These are phyloP conservation scores for Phrynosoma blainvillii DNA, from an alignment of 2,113 vertebrate species.

Conservation along the genomic window DNA sequence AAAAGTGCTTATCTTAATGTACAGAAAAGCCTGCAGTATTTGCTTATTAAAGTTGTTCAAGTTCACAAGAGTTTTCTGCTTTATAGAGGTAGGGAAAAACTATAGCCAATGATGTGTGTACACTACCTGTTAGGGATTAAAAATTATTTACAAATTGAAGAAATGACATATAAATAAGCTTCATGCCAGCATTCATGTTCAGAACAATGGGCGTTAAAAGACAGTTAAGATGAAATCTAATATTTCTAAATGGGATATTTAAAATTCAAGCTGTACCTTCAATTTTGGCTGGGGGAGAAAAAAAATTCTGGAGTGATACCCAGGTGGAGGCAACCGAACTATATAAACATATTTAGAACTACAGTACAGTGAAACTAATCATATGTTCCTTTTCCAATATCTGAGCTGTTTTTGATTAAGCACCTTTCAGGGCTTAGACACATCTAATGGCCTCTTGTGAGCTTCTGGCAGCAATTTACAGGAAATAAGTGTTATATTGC, in stretches of 20 bases:
- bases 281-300: not conserved
- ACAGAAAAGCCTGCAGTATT: no score
- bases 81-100: no score
- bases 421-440: slow-evolving; percentile 37
- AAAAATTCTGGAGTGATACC: not conserved
- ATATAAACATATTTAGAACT: not conserved
- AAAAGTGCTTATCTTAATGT: no score
- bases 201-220: not conserved
- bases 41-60: no score
- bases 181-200: not conserved
- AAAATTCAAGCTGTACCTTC: not conserved
- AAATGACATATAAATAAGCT: not conserved
- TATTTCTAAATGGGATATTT: not conserved
- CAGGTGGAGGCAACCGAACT: not conserved
- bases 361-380: not conserved
- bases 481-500: slow-evolving; percentile 42
- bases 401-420: not conserved
- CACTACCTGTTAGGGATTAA: not conserved
- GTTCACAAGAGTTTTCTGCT: no score
- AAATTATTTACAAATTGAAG: not conserved
- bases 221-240: not conserved
- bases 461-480: slow-evolving; percentile 50
- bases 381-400: not conserved
- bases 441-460: slow-evolving; percentile 49
- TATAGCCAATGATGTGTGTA: no score